Base-by-base conservation (phyloP, 1,140 invertebrate genomes). In the Calliopsis andreniformis region DNA sequence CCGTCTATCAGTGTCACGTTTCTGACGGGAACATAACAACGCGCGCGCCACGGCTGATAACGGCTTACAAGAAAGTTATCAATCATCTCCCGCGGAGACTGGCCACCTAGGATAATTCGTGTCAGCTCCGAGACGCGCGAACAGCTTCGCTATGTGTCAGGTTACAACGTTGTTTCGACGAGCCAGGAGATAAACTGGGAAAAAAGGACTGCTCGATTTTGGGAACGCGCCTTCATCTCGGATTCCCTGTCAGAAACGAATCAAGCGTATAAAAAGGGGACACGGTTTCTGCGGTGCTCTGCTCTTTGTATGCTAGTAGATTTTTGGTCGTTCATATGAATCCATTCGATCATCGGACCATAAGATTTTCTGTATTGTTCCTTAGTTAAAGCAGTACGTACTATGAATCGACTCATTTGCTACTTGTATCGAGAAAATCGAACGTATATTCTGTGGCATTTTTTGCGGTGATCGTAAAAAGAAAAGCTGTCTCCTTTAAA, bases 11-110 rank as follows among this genome's bases (percentile, higher is more conserved):
- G 84, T 56, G 70, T 81, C 80, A 81, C 76, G 66, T 72, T 72
- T 64, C 61, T 85, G 83, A 87, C 86, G 58, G 62, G 80, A 84
- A 87, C 84, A 82, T 85, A 88, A 86, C 86, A 85, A 84, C 84
- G 79, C 81, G 86, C 86, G 86, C 58, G 72, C 55, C 62, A 61
- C 59, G 73, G 80, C 75, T 79, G 86, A 87, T 88, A 87, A 87
- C 76, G 70, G 53, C 56, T 70, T 81, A 84, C 84, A 86, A 79
- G 82, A 81, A 78, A 86, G 80, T 87, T 87, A 87, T 87, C 87
- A 82, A 87, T 87, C 87, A 87, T 86, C 77, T 85, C 69, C 35
- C 75, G 59, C 69, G 51, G 53, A 58, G 78, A 71, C 49, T 76
- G 78, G 69, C 78, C 83, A 81, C 78, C 81, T 85, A 86, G 75